Percentiles rank a stretch among this genome's conserved stretches.
Conservation (phyloP, 2,888 invertebrate species). For the Oscheius sp. region DNA sequence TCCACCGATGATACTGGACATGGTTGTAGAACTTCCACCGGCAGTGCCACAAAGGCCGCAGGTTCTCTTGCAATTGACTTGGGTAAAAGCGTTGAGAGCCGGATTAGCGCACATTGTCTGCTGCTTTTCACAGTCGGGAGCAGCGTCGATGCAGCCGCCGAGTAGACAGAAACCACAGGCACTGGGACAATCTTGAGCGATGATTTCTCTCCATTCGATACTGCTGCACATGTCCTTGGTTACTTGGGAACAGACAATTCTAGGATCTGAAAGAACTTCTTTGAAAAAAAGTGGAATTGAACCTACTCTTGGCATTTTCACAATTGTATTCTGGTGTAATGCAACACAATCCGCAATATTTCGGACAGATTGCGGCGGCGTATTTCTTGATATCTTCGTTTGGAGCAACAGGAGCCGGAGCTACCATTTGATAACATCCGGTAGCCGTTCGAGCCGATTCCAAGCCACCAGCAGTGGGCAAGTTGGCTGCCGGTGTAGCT, state of each 20-base stretch:
- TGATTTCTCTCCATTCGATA: neutral
- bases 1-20: too few relatives aligned
- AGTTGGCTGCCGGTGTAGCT: too few relatives aligned
- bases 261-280: conserved; percentile 9
- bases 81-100: neutral
- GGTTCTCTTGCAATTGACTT: neutral
- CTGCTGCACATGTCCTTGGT: conserved; percentile 8
- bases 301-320: too few relatives aligned
- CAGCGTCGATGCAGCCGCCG: conserved; percentile 26
- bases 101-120: conserved; percentile 6
- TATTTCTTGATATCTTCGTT: too few relatives aligned
- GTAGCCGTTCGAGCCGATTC: too few relatives aligned
- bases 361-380: too few relatives aligned
- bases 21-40: too few relatives aligned
- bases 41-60: neutral
- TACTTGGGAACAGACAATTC: conserved; percentile 1
- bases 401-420: neutral
- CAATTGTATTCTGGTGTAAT: too few relatives aligned
- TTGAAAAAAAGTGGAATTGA: too few relatives aligned
- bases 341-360: too few relatives aligned
- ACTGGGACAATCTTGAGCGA: conserved; percentile 19
- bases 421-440: neutral
- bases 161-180: conserved; percentile 7
- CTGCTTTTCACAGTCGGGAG: conserved; percentile 13
- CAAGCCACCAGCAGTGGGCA: too few relatives aligned